Evolutionary conservation across 2,113 vertebrate species (phyloP).

Genomic region (Percopsis transmontana): DNA sequence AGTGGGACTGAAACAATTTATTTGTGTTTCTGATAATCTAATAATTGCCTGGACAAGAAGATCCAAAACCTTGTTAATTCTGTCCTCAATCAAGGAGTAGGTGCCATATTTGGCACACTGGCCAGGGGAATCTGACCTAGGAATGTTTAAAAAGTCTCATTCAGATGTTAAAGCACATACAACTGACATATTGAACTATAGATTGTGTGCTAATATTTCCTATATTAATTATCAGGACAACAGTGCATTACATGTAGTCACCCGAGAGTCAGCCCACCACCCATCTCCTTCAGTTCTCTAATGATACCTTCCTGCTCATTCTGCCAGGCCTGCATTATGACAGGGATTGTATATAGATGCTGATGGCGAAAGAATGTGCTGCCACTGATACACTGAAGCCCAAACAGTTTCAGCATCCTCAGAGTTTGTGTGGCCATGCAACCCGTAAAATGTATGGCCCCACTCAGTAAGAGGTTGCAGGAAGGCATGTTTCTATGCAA

Average conservation of each 20-base stretch:
- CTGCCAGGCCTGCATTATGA: slow-evolving; percentile 16
- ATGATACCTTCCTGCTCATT: slow-evolving; percentile 3
- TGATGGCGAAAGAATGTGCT: slow-evolving; percentile 22
- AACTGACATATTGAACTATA: background rate
- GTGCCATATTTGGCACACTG: background rate
- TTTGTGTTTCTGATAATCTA: too few relatives aligned
- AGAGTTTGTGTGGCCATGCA: background rate
- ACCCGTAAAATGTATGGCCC: background rate
- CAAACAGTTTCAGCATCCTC: background rate
- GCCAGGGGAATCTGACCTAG: background rate
- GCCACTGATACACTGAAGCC: slow-evolving; percentile 5
- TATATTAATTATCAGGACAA: background rate
- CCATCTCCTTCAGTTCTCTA: slow-evolving; percentile 5
- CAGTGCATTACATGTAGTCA: slow-evolving; percentile 11
- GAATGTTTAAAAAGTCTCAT: background rate
- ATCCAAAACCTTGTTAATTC: background rate
- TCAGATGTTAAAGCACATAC: background rate
- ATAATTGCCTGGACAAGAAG: too few relatives aligned
- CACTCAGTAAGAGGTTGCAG: slow-evolving; percentile 12
- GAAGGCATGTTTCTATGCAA: slow-evolving; percentile 18
- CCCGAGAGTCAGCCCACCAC: slow-evolving; percentile 3
- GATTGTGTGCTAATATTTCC: background rate
- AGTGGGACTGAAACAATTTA: too few relatives aligned
- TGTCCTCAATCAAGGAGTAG: background rate
- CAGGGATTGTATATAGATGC: slow-evolving; percentile 12